Evolutionary conservation across 2,888 invertebrate genomes (phyloP), one percentile per base, ranked within the genome.

Genomic region (Miltochrista miniata): DNA sequence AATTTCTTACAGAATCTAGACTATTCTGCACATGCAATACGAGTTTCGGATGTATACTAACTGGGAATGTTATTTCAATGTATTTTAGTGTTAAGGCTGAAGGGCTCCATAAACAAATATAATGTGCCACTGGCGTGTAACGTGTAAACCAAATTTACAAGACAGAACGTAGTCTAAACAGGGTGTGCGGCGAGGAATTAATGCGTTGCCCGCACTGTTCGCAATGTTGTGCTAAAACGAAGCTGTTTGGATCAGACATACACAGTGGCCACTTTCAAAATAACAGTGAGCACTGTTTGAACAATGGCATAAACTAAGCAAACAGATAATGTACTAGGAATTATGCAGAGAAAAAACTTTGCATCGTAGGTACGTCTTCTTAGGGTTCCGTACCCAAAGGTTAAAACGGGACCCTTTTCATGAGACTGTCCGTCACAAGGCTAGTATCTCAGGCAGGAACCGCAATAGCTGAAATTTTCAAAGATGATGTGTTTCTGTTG

Each of bases 161-260:
- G 76, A 74, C 73, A 72, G 61, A 71, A 68, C 59, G 78, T 74
- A 87, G 83, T 87, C 85, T 87, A 85, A 87, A 87, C 87, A 85
- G 74, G 73, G 47, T 14, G 51, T 46, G 52, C 30, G 70, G 74
- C 66, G 73, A 72, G 72, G 65, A 67, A 72, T 79, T 81, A 80
- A 82, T 76, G 79, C 74, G 67, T 81, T 81, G 63, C 56, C 59
- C 55, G 59, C 45, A 51, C 49, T 52, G 58, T 44, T 56, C 54
- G 41, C 56, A 53, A 46, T 38, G 46, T 42, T 47, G 45, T 42
- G 59, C 60, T 57, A 51, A 63, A 57, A 51, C 44, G 31, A 54
- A 51, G 51, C 45, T 59, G 60, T 66, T 60, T 56, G 49, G 44
- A 47, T 45, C 56, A 46, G 39, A 48, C 40, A 30, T 13, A 33